Percentiles rank a stretch among this genome's conserved stretches.
Conservation (phyloP, 2,888 invertebrate genomes). For the Siphonodentalium dalli region DNA sequence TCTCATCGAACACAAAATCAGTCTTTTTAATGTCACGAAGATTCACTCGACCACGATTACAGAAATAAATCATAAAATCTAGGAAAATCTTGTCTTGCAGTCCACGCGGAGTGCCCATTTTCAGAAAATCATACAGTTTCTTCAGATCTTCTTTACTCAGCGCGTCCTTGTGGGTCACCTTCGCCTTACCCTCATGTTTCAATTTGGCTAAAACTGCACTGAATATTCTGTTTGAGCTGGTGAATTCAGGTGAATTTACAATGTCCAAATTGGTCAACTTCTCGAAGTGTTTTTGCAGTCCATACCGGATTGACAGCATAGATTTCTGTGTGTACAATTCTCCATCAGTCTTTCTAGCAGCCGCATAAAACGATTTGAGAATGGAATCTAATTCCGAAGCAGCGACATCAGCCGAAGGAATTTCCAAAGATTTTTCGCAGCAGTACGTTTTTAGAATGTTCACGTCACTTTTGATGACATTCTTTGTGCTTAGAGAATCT, state of each 20-base stretch:
- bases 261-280: conserved; percentile 5
- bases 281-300: conserved; percentile 17
- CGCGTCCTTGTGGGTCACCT: conserved; percentile 11
- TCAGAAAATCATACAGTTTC: conserved; percentile 15
- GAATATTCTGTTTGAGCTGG: conserved; percentile 6
- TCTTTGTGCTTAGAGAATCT: too few species aligned
- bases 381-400: too few species aligned
- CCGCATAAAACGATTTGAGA: conserved; percentile 18
- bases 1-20: conserved; percentile 17
- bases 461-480: too few species aligned
- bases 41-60: conserved; percentile 23
- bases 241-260: conserved; percentile 1
- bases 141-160: conserved; percentile 11
- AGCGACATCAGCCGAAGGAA: too few species aligned
- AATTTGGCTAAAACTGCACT: conserved; percentile 8
- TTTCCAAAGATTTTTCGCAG: too few species aligned
- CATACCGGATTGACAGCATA: conserved; percentile 19
- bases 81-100: conserved; percentile 22
- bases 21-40: conserved; percentile 14
- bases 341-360: conserved; percentile 4
- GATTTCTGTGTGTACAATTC: conserved; percentile 15
- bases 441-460: too few species aligned
- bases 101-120: conserved; percentile 10
- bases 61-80: conserved; percentile 24
- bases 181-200: conserved; percentile 8